phyloP scores from a whole-genome alignment of 2,113 vertebrate genomes.

The Formicarius rufipectus region DNA sequence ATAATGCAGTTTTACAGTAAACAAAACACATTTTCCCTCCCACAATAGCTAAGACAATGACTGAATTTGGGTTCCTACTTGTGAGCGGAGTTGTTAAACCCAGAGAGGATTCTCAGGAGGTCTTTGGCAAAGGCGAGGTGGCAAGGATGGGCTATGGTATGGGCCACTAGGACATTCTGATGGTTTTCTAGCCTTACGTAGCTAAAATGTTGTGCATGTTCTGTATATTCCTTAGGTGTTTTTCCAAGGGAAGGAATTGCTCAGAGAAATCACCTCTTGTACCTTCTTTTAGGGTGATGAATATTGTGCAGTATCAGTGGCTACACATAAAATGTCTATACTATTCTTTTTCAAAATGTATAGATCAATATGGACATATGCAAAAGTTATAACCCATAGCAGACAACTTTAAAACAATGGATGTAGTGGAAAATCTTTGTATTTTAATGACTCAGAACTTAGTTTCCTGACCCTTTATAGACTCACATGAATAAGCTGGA shows the following conservation, averaged over 20 bases:
- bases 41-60: not conserved
- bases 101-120: not conserved
- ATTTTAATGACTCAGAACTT: not conserved
- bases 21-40: not conserved
- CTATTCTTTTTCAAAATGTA: not conserved
- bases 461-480: not conserved
- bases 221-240: not conserved
- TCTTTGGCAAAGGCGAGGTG: not conserved
- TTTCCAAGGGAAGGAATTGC: not conserved
- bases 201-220: not conserved
- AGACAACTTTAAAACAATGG: not conserved
- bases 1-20: not conserved
- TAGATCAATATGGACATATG: not conserved
- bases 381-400: not conserved
- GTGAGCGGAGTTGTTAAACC: not conserved
- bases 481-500: not conserved
- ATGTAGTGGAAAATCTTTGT: not conserved
- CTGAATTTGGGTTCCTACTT: not conserved
- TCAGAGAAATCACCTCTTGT: not conserved
- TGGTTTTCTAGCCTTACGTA: not conserved
- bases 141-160: not conserved
- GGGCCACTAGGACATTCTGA: not conserved
- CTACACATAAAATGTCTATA: not conserved
- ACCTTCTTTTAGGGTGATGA: not conserved
- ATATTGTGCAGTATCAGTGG: not conserved